Evolutionary conservation across 2,888 invertebrate genomes (phyloP).

Genomic region (Thymelicus lineola): DNA sequence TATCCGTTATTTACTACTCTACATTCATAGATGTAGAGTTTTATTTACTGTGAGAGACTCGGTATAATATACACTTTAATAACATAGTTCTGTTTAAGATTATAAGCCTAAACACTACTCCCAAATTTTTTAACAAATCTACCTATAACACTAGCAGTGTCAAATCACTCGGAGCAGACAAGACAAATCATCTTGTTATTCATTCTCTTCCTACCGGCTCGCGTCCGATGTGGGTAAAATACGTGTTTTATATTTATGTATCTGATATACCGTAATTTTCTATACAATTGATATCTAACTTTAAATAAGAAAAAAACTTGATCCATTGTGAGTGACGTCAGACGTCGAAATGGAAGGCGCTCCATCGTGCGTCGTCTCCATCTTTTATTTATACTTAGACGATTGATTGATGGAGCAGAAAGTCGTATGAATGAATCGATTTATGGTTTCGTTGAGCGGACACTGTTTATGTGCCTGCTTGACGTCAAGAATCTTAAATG

Average conservation of each 20-base stretch:
- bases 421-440: constrained; percentile 80
- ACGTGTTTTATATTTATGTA: constrained; percentile 46
- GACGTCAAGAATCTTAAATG: constrained; percentile 75
- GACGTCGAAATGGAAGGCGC: constrained; percentile 62
- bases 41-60: no score
- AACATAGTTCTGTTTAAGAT: no score
- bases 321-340: constrained; percentile 69
- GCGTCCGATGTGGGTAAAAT: constrained; percentile 38
- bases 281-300: constrained; percentile 45
- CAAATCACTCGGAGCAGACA: neutral
- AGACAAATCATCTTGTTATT: constrained; percentile 11
- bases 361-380: constrained; percentile 60
- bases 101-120: no score
- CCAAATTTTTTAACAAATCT: no score
- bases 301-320: constrained; percentile 49
- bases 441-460: constrained; percentile 70
- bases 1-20: no score
- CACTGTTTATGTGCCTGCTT: constrained; percentile 68
- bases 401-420: constrained; percentile 78
- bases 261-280: constrained; percentile 47
- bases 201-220: neutral
- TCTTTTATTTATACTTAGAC: constrained; percentile 80
- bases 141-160: neutral
- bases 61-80: no score
- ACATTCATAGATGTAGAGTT: no score